Conservation (phyloP, 2,888 invertebrate genomes). For the Aricia artaxerxes region DNA sequence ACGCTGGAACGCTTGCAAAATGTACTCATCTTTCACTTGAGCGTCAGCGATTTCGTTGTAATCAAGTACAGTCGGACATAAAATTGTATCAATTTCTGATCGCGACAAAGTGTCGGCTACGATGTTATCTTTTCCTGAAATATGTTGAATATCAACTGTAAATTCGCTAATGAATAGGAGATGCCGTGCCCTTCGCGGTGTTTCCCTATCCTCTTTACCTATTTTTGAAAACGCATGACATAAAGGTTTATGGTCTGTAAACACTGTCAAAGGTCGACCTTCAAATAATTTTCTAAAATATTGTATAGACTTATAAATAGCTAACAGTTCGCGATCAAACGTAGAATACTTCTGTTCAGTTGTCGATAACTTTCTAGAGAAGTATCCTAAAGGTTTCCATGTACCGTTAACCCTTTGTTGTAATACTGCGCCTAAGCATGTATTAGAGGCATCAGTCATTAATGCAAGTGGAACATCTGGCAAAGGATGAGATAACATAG, state of each 20-base stretch:
- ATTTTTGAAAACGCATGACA: no score
- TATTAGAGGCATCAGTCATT: neutral
- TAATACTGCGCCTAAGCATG: neutral
- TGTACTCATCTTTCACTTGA: no score
- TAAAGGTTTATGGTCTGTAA: no score
- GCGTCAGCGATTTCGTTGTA: conserved; percentile 7
- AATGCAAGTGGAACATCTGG: neutral
- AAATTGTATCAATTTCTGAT: conserved; percentile 12
- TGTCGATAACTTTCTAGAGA: neutral
- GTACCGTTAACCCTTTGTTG: neutral
- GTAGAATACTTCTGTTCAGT: conserved; percentile 8
- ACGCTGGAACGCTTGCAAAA: neutral
- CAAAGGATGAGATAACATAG: neutral
- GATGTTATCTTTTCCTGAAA: conserved; percentile 18
- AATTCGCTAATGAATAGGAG: neutral
- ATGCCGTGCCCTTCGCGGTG: neutral
- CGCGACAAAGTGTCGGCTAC: conserved; percentile 21
- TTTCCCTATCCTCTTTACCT: conserved; percentile 8
- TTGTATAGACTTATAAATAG: conserved; percentile 18
- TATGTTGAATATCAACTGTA: neutral
- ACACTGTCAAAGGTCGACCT: no score
- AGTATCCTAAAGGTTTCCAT: neutral
- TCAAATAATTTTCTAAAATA: no score
- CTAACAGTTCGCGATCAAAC: conserved; percentile 11
- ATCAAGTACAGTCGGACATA: conserved; percentile 15